Conservation (phyloP, 2,113 vertebrate species). For the Mesembrinibis cayennensis region DNA sequence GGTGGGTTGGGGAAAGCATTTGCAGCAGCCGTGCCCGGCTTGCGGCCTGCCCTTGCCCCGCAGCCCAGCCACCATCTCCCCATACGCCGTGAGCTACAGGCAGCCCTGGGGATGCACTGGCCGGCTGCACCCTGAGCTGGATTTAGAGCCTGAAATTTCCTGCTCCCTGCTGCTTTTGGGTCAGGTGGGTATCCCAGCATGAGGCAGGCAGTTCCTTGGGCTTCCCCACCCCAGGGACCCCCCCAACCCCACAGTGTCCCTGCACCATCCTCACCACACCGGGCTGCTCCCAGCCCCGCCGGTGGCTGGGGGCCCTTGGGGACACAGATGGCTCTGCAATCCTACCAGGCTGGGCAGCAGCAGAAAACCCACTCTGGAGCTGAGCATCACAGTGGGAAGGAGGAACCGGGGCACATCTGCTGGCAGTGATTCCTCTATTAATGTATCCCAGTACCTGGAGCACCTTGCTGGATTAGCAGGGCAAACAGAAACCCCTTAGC, state of each 20-base stretch:
- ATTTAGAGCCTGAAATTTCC: not conserved
- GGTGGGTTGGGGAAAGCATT: not conserved
- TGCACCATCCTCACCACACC: accelerated
- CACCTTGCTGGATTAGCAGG: not conserved
- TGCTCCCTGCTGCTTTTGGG: not conserved
- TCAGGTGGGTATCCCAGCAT: accelerated
- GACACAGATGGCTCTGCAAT: not conserved
- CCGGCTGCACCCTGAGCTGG: not conserved
- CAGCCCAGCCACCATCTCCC: not conserved
- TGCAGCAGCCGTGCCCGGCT: accelerated
- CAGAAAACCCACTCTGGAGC: not conserved
- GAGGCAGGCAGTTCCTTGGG: not conserved
- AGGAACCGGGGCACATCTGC: accelerated
- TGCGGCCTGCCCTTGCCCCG: not conserved
- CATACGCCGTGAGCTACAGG: not conserved
- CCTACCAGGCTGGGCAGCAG: not conserved
- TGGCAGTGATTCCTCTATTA: not conserved
- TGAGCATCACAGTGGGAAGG: not conserved
- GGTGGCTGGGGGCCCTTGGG: not conserved
- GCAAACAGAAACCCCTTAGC: not conserved
- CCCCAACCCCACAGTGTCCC: not conserved
- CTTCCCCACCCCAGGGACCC: no score
- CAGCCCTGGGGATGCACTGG: accelerated
- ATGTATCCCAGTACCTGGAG: not conserved
- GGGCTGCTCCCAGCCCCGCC: not conserved